phyloP scores from a whole-genome alignment of 1,140 invertebrate species.

The Plectrocnemia conspersa region DNA sequence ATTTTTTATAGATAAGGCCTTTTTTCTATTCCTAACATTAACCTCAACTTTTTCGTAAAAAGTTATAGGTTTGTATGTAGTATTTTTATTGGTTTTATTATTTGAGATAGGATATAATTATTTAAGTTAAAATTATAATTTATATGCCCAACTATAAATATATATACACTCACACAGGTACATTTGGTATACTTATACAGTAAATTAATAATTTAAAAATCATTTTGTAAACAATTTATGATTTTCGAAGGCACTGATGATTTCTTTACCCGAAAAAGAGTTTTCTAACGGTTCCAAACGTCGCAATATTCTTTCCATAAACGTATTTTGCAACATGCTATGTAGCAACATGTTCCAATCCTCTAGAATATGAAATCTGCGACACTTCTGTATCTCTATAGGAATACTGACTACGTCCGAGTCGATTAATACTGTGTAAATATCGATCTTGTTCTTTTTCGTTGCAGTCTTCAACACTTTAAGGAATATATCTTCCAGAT shows the following conservation, averaged over 20 bases:
- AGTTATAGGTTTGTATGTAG: no score
- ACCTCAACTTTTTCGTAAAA: no score
- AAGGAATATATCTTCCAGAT: slow-evolving; percentile 27
- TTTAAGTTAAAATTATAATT: no score
- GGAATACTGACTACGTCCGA: slow-evolving; percentile 18
- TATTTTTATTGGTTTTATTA: no score
- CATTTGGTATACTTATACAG: background rate
- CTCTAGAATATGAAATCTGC: slow-evolving; percentile 16
- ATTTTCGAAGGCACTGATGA: background rate
- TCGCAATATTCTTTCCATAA: slow-evolving; percentile 11
- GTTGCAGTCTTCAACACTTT: slow-evolving; percentile 17
- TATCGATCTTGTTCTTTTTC: slow-evolving; percentile 5
- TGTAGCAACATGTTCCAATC: slow-evolving; percentile 20
- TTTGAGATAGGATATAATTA: no score
- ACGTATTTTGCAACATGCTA: slow-evolving; percentile 10
- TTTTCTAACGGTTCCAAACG: background rate
- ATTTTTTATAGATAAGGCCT: no score
- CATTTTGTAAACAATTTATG: slow-evolving; percentile 1
- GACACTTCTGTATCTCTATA: slow-evolving; percentile 11
- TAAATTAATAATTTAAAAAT: background rate
- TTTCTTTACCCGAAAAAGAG: background rate
- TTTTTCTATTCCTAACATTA: no score
- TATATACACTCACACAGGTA: no score
- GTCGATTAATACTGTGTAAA: slow-evolving; percentile 26
- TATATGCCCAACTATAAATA: no score